These are phyloP conservation scores for Blera fallax DNA, from an alignment of 2,888 invertebrate species.

Conservation along the genomic window DNA sequence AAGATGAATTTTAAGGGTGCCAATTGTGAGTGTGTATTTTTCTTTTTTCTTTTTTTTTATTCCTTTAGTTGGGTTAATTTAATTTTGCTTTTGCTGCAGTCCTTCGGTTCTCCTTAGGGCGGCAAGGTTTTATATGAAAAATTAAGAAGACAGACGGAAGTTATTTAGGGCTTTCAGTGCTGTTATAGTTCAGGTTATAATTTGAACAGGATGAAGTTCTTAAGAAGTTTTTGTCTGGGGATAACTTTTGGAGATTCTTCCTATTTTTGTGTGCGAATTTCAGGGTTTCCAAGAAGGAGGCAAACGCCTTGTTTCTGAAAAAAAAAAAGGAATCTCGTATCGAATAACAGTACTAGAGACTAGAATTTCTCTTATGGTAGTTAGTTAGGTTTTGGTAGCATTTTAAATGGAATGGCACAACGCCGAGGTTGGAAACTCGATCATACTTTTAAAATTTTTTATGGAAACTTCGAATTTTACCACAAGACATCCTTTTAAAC, in stretches of 20 bases:
- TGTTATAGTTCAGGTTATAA: not conserved
- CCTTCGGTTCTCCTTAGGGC: not conserved
- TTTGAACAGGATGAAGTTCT: not conserved
- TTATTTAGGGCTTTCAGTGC: not conserved
- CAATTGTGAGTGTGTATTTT: conserved; percentile 9
- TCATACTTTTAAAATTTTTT: no score
- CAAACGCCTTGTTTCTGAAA: not conserved
- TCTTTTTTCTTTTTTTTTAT: conserved; percentile 20
- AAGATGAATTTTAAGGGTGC: conserved; percentile 43
- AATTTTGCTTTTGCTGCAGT: not conserved
- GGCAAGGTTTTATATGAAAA: conserved; percentile 16
- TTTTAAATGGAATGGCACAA: no score
- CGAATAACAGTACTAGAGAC: no score
- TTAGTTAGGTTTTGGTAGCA: no score
- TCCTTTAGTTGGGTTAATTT: conserved; percentile 29
- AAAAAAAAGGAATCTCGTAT: no score
- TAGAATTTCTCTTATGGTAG: no score
- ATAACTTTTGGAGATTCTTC: not conserved
- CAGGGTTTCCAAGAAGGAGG: not conserved
- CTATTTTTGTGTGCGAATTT: not conserved
- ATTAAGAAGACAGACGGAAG: not conserved
- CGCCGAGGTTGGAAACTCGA: no score
- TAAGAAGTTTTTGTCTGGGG: not conserved
- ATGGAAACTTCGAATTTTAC: no score
- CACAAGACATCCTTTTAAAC: no score